These are phyloP conservation scores for Aplochiton taeniatus DNA, from an alignment of 2,797 vertebrate species.

Conservation along the genomic window DNA sequence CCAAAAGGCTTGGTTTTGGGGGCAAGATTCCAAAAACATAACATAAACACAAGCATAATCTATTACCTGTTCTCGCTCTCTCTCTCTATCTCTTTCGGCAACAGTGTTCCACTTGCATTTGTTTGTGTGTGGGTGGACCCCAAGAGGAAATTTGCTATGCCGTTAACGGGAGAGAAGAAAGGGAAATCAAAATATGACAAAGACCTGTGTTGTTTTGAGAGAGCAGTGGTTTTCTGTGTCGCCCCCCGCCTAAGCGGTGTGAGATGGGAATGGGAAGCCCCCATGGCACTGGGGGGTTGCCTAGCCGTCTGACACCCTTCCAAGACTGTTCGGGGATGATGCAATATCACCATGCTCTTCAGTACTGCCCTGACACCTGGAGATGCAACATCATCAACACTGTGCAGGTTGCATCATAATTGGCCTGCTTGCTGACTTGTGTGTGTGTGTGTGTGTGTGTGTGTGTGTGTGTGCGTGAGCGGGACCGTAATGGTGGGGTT, in stretches of 20 bases:
- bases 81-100: slow-evolving; percentile 27
- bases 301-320: slow-evolving; percentile 43
- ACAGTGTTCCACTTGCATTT: slow-evolving; percentile 64
- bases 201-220: slow-evolving; percentile 65
- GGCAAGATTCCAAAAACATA: slow-evolving; percentile 56
- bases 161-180: slow-evolving; percentile 65
- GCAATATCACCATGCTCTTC: too few relatives aligned
- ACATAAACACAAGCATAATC: slow-evolving; percentile 52
- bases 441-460: slow-evolving; percentile 44
- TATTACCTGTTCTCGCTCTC: slow-evolving; percentile 34
- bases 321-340: too few relatives aligned
- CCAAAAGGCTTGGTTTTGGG: too few relatives aligned
- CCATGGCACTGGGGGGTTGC: slow-evolving; percentile 55
- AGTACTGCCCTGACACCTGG: too few relatives aligned
- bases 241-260: too few relatives aligned
- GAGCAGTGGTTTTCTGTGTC: slow-evolving; percentile 63
- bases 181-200: slow-evolving; percentile 74
- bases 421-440: slow-evolving; percentile 32
- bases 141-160: slow-evolving; percentile 74
- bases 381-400: too few relatives aligned
- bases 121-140: slow-evolving; percentile 71
- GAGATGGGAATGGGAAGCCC: slow-evolving; percentile 68
- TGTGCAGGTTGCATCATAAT: too few relatives aligned
- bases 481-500: neutral
- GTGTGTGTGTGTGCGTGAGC: neutral